Evolutionary conservation across 2,797 vertebrate genomes (phyloP).

Genomic region (Zonotrichia albicollis): DNA sequence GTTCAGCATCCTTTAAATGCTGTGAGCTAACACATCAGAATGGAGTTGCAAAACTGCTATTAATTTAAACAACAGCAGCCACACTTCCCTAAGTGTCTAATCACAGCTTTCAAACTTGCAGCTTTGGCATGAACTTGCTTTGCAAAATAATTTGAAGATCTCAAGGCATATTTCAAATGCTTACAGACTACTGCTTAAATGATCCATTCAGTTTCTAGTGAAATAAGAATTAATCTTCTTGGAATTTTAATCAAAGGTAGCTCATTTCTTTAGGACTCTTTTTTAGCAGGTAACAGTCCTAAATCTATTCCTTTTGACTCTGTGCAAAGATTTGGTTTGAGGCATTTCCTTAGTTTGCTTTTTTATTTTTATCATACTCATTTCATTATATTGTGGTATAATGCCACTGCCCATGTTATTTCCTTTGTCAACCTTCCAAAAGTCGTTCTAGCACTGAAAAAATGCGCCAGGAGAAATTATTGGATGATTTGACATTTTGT

Average conservation of each 20-base stretch:
- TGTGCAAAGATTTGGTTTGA: background rate
- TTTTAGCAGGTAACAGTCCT: background rate
- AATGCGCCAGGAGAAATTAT: background rate
- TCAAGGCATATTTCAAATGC: background rate
- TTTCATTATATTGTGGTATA: constrained; percentile 2
- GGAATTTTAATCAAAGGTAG: background rate
- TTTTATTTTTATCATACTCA: background rate
- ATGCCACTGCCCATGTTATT: constrained; percentile 1
- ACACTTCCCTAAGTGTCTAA: background rate
- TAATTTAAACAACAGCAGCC: background rate
- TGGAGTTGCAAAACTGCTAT: background rate
- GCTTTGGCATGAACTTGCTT: background rate
- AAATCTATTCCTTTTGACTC: background rate
- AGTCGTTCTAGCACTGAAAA: background rate
- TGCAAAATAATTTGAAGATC: background rate
- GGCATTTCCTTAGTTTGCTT: constrained; percentile 4
- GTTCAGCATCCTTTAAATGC: background rate
- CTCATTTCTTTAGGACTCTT: background rate
- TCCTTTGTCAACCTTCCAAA: constrained; percentile 36
- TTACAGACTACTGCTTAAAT: background rate
- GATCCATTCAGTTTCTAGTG: background rate
- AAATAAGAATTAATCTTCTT: background rate
- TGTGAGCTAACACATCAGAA: background rate
- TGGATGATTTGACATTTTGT: constrained; percentile 15
- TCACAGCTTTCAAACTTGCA: background rate